A percentile compares a stretch with the other conserved stretches of the same genome.
Evolutionary conservation across 2,888 invertebrate genomes (phyloP).

Genomic region (Petrolisthes cinctipes): DNA sequence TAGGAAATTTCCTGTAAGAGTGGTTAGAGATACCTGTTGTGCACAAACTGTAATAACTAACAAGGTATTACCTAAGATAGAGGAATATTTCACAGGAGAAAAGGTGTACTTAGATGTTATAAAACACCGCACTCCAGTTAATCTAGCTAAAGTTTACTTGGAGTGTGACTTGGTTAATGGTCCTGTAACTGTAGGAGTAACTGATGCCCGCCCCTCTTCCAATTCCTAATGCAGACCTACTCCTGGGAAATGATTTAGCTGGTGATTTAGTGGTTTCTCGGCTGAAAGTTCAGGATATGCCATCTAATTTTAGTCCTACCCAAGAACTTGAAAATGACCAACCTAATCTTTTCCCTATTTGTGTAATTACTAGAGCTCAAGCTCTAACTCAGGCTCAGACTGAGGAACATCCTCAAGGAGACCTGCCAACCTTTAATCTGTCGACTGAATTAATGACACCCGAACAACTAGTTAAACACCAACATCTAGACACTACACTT

Average conservation of each 20-base stretch:
- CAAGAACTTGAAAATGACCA: not conserved
- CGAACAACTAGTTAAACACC: too few species aligned
- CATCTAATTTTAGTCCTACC: not conserved
- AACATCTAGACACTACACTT: not conserved
- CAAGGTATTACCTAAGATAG: not conserved
- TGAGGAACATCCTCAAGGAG: not conserved
- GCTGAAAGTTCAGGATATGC: not conserved
- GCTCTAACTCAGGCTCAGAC: not conserved
- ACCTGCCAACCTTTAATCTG: not conserved
- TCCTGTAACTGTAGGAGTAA: slow-evolving; percentile 5
- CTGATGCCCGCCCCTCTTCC: not conserved
- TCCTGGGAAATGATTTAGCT: slow-evolving; percentile 17
- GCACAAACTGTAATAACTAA: slow-evolving; percentile 8
- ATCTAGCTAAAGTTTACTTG: slow-evolving; percentile 7
- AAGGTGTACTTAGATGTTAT: slow-evolving; percentile 11
- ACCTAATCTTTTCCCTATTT: not conserved
- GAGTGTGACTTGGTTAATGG: slow-evolving; percentile 15
- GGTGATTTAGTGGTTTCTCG: not conserved
- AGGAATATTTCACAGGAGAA: slow-evolving; percentile 17
- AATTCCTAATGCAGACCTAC: slow-evolving; percentile 1
- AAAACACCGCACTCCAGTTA: not conserved
- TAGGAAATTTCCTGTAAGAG: not conserved
- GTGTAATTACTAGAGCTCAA: slow-evolving; percentile 14
- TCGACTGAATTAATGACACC: too few species aligned
- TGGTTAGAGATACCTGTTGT: slow-evolving; percentile 7